A percentile compares a stretch with the other conserved stretches of the same genome.
These are phyloP conservation scores for Australoheros scitulus DNA, from an alignment of 2,113 vertebrate genomes.

Conservation along the genomic window DNA sequence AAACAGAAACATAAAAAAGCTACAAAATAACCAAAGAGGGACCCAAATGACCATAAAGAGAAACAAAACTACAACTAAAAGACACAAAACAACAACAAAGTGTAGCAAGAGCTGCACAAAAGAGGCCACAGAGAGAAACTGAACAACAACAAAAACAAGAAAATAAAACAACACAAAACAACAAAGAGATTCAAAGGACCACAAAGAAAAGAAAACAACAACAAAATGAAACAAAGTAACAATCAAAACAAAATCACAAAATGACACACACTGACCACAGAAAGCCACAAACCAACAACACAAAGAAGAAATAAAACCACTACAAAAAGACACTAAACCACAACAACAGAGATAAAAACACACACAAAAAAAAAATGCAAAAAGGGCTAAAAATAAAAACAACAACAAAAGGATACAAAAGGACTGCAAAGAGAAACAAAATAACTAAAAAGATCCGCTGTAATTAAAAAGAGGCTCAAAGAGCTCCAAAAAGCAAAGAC, in stretches of 20 bases:
- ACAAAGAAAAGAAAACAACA: background rate
- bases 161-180: background rate
- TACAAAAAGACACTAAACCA: background rate
- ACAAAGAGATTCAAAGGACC: background rate
- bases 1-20: background rate
- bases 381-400: too few relatives aligned
- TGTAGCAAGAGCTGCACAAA: background rate
- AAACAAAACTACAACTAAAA: background rate
- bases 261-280: background rate
- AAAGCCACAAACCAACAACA: background rate
- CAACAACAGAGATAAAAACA: too few relatives aligned
- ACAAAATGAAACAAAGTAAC: background rate
- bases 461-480: too few relatives aligned
- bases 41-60: background rate
- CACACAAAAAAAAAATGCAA: too few relatives aligned
- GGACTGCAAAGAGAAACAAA: background rate
- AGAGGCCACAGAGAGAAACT: background rate
- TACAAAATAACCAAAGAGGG: background rate
- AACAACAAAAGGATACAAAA: background rate
- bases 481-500: too few relatives aligned
- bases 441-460: background rate
- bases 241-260: background rate
- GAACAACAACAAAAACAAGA: background rate
- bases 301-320: background rate
- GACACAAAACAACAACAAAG: background rate